Conservation (phyloP, 2,113 vertebrate species). For the Saguinus midas region DNA sequence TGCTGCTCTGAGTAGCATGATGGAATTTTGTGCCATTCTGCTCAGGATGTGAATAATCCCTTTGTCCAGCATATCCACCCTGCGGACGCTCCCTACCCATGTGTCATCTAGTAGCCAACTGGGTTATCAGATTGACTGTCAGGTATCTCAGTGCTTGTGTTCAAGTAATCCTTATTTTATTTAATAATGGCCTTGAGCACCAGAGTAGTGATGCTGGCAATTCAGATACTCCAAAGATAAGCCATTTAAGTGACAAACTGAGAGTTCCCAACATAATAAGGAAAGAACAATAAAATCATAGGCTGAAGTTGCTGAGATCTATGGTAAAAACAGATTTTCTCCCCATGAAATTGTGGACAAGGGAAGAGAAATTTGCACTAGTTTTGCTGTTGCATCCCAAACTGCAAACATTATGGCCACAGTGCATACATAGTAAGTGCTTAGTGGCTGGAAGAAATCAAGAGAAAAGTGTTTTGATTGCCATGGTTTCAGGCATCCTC, state of each 20-base stretch:
- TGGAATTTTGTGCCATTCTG: not conserved
- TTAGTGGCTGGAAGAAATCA: not conserved
- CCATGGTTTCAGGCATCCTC: not conserved
- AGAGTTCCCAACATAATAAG: not conserved
- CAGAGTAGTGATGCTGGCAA: not conserved
- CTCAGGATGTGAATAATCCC: not conserved
- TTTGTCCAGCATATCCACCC: not conserved
- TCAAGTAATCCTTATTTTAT: not conserved
- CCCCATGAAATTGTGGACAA: not conserved
- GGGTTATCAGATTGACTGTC: not conserved
- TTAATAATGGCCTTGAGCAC: not conserved
- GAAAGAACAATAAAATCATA: not conserved
- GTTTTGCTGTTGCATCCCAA: not conserved
- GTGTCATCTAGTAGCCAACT: not conserved
- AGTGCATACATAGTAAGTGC: not conserved
- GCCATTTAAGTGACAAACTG: not conserved
- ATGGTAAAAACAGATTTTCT: not conserved
- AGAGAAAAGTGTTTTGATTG: not conserved
- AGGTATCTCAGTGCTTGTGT: not conserved
- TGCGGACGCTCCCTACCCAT: not conserved
- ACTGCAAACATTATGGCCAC: not conserved
- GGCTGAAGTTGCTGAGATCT: not conserved
- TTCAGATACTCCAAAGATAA: not conserved
- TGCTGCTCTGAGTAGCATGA: not conserved
- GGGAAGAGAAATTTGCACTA: not conserved